Evolutionary conservation across 2,797 vertebrate species (phyloP).

Genomic region (Tadarida brasiliensis): DNA sequence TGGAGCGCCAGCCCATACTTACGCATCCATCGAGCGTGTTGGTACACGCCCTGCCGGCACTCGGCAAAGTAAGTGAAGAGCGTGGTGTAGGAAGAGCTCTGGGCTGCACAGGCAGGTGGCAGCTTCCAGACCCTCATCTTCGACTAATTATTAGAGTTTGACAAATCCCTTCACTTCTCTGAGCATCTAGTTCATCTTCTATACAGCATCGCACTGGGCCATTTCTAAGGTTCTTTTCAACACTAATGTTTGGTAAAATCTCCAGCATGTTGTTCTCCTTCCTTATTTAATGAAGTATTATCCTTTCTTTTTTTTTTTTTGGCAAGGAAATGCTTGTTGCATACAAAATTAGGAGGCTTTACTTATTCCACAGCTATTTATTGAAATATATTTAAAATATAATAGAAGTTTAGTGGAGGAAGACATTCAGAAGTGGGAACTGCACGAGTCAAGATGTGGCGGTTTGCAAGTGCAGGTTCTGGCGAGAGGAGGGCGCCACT

Average conservation of each 20-base stretch:
- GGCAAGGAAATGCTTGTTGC: not conserved
- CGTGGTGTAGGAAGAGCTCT: not conserved
- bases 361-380: not conserved
- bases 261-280: not conserved
- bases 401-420: not conserved
- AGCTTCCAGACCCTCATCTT: not conserved
- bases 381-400: not conserved
- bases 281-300: not conserved
- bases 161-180: not conserved
- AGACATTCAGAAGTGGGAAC: slow-evolving; percentile 6
- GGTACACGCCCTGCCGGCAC: not conserved
- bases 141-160: not conserved
- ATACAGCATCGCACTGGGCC: not conserved
- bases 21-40: not conserved
- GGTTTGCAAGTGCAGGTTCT: not conserved
- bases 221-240: slow-evolving; percentile 22
- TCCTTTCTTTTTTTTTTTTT: not conserved
- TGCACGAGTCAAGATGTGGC: not conserved
- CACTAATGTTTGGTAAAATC: not conserved
- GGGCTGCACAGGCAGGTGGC: not conserved
- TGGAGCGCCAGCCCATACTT: not conserved
- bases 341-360: not conserved
- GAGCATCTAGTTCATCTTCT: not conserved
- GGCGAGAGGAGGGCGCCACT: not conserved
- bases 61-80: not conserved